These are phyloP conservation scores for Coreius guichenoti DNA, from an alignment of 2,797 vertebrate genomes.

Conservation along the genomic window DNA sequence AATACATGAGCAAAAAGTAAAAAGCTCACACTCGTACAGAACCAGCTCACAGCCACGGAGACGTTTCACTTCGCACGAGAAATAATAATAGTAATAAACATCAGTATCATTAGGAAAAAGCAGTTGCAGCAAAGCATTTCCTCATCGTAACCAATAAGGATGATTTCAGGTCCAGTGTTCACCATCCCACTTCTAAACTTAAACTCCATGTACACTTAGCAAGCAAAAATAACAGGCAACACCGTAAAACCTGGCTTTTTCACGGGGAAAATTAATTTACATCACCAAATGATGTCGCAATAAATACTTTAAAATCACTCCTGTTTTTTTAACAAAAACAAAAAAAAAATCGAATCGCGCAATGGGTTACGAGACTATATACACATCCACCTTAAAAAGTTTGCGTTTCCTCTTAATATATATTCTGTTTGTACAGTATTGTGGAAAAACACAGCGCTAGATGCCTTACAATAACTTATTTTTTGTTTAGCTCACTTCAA, in stretches of 20 bases:
- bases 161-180: constrained; percentile 66
- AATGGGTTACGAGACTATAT: constrained; percentile 70
- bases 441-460: constrained; percentile 43
- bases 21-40: constrained; percentile 59
- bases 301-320: constrained; percentile 48
- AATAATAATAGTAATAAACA: constrained; percentile 65
- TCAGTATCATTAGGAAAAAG: constrained; percentile 64
- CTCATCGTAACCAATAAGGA: constrained; percentile 61
- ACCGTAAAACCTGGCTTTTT: constrained; percentile 31
- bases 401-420: constrained; percentile 64
- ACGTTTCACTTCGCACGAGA: constrained; percentile 61
- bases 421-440: constrained; percentile 71
- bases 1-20: constrained; percentile 22
- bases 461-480: constrained; percentile 57
- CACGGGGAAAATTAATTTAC: constrained; percentile 42
- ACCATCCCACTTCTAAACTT: constrained; percentile 64
- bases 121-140: constrained; percentile 68
- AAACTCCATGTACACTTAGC: constrained; percentile 76
- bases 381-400: constrained; percentile 68
- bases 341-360: constrained; percentile 61
- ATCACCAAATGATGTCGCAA: constrained; percentile 42
- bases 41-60: constrained; percentile 63
- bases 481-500: constrained; percentile 60
- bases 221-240: constrained; percentile 75
- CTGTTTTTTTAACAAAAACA: constrained; percentile 61